A percentile compares a stretch with the other conserved stretches of the same genome.
These are phyloP conservation scores for Mactromeris polynyma DNA, from an alignment of 2,888 invertebrate genomes.

Conservation along the genomic window DNA sequence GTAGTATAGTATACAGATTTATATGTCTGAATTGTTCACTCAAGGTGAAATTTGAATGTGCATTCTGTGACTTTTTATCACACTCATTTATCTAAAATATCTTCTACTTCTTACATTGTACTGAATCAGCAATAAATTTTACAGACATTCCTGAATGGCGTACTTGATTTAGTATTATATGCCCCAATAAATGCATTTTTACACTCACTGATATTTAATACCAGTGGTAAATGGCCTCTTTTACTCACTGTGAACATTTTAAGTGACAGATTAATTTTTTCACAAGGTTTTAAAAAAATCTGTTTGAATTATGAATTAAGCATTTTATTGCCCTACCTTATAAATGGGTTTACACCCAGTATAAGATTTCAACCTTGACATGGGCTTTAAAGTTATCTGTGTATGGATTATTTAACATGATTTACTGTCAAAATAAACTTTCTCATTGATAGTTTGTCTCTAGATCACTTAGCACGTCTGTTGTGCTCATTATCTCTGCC, in stretches of 20 bases:
- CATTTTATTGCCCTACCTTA: not conserved
- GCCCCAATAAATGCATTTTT: not conserved
- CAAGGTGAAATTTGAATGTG: not conserved
- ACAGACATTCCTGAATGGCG: not conserved
- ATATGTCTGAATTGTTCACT: not conserved
- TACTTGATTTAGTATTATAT: not conserved
- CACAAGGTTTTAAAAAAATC: not conserved
- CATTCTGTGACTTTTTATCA: not conserved
- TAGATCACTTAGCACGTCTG: not conserved
- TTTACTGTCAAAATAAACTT: conserved; percentile 1
- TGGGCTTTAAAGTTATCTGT: not conserved
- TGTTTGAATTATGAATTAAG: not conserved
- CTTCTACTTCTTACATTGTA: not conserved
- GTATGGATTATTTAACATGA: not conserved
- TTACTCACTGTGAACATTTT: not conserved
- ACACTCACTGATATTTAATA: not conserved
- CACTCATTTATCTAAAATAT: not conserved
- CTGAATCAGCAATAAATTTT: not conserved
- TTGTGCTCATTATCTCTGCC: not conserved
- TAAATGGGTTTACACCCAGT: not conserved
- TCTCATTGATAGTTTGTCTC: not conserved
- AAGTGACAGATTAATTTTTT: not conserved
- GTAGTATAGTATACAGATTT: not conserved
- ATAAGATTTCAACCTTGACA: not conserved
- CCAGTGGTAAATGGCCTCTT: not conserved